Evolutionary conservation across 2,113 vertebrate species (phyloP).

Genomic region (Hiodon tergisus): DNA sequence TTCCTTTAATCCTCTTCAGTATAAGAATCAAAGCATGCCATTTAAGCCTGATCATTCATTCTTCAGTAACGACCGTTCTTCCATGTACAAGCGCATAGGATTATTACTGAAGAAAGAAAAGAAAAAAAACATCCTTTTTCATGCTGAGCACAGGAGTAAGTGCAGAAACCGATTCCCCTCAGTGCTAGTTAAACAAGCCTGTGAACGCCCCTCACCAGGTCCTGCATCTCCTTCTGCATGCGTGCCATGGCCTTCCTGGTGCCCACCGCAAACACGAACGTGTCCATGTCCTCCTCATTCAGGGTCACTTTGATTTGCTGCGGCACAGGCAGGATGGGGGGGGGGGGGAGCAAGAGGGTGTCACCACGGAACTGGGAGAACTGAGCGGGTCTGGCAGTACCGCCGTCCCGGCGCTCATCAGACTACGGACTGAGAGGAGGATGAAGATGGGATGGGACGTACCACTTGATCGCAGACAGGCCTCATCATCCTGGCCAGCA

Average conservation of each 20-base stretch:
- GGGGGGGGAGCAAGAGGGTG: neutral
- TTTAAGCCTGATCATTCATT: no score
- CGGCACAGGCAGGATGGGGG: neutral
- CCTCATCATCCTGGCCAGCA: conserved; percentile 96
- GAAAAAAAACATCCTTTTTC: no score
- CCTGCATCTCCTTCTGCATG: conserved; percentile 98
- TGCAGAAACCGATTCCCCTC: no score
- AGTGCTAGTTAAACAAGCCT: neutral
- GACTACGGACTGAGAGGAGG: neutral
- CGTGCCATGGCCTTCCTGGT: conserved; percentile 86
- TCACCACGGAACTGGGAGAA: neutral
- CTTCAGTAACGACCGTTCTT: no score
- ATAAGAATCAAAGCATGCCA: no score
- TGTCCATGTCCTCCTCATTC: conserved; percentile 98
- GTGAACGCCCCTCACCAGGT: conserved; percentile 66
- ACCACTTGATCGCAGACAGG: conserved; percentile 95
- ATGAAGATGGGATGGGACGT: conserved; percentile 33
- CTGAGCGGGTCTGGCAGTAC: neutral
- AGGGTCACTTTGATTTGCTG: conserved; percentile 98
- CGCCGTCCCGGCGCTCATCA: no score
- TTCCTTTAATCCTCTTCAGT: neutral
- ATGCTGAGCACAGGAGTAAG: no score
- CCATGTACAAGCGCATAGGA: no score
- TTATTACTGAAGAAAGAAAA: no score
- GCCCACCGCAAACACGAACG: conserved; percentile 91